Conservation (phyloP, 2,113 vertebrate species). For the Coracopsis vasa region DNA sequence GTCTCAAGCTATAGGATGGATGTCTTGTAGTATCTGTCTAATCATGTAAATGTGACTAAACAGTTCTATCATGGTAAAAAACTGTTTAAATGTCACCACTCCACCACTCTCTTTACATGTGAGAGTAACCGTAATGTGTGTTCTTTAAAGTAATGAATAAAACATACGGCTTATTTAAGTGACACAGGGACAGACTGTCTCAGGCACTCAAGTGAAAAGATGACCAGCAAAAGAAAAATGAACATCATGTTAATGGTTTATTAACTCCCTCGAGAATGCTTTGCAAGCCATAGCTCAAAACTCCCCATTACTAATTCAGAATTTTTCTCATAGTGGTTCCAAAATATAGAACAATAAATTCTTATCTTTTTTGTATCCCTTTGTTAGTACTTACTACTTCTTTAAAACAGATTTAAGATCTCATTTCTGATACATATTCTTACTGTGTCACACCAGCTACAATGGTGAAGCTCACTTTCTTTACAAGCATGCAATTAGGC, state of each 20-base stretch:
- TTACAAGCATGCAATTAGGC: background rate
- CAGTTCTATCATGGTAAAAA: background rate
- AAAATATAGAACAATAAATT: background rate
- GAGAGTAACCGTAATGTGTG: background rate
- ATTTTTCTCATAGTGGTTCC: background rate
- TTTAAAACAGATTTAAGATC: background rate
- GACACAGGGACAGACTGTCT: background rate
- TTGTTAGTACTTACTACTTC: background rate
- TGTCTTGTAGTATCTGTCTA: background rate
- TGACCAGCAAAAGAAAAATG: background rate
- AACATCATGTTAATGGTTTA: background rate
- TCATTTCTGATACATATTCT: background rate
- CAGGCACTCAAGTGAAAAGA: background rate
- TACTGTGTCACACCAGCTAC: background rate
- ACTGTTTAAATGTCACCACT: background rate
- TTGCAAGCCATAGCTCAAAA: background rate
- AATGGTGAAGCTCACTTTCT: background rate
- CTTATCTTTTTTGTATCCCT: background rate
- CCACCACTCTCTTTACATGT: background rate
- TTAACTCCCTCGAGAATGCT: background rate
- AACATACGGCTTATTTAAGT: background rate
- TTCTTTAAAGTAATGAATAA: slow-evolving; percentile 17
- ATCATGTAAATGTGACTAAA: background rate
- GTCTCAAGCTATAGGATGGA: background rate
- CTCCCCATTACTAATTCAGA: background rate